A percentile compares a stretch with the other conserved stretches of the same genome.
Conservation (phyloP, 2,797 vertebrate genomes). For the Leucoraja ocellata region DNA sequence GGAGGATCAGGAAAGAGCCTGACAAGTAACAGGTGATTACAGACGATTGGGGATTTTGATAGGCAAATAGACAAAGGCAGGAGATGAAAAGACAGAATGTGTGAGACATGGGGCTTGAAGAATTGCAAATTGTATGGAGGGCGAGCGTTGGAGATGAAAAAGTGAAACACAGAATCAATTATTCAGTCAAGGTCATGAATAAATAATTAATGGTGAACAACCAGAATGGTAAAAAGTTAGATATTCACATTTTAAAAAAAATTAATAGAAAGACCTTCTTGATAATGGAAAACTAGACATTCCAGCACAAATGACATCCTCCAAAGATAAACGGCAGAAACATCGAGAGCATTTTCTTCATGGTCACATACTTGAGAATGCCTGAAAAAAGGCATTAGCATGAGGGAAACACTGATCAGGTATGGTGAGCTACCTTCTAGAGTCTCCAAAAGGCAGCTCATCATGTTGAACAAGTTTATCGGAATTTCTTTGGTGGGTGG, state of each 20-base stretch:
- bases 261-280: neutral
- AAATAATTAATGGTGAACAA: constrained; percentile 9
- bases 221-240: neutral
- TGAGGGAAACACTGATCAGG: neutral
- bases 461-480: constrained; percentile 17
- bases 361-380: neutral
- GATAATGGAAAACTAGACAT: neutral
- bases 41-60: too few species aligned
- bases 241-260: neutral
- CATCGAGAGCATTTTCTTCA: neutral
- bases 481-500: neutral
- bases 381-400: neutral
- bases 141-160: too few species aligned
- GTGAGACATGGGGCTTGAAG: too few species aligned
- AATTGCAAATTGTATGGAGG: too few species aligned
- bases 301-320: neutral
- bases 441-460: neutral
- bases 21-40: too few species aligned
- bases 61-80: too few species aligned
- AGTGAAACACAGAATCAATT: too few species aligned
- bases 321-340: neutral
- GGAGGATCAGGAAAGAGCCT: too few species aligned
- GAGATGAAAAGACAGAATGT: too few species aligned
- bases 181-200: neutral
- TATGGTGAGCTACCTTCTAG: too few species aligned